Evolutionary conservation across 2,888 invertebrate genomes (phyloP).

Genomic region (Agrotis ipsilon): DNA sequence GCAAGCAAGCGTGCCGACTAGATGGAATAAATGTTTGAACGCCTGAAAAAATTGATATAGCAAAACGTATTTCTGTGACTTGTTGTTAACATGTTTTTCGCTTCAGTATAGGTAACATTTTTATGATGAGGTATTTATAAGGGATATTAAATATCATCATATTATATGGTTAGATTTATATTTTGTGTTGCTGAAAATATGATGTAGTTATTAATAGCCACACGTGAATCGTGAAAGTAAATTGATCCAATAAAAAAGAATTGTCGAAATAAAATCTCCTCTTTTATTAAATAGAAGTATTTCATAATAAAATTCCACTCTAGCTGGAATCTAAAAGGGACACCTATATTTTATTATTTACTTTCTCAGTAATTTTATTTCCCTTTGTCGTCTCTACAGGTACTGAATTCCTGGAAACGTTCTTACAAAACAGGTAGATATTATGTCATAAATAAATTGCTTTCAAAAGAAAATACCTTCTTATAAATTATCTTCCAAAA

Average conservation of each 20-base stretch:
- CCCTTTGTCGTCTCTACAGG: background rate
- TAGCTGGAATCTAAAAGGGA: background rate
- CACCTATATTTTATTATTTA: slow-evolving; percentile 2
- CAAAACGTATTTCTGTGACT: slow-evolving; percentile 46
- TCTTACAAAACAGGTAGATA: slow-evolving; percentile 23
- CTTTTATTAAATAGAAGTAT: background rate
- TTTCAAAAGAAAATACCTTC: slow-evolving; percentile 38
- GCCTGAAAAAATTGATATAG: slow-evolving; percentile 61
- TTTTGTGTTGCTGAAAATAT: background rate
- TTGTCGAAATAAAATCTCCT: background rate
- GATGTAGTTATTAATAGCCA: background rate
- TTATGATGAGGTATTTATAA: background rate
- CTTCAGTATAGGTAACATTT: background rate
- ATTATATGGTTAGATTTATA: background rate
- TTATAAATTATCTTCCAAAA: slow-evolving; percentile 33
- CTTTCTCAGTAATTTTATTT: slow-evolving; percentile 1
- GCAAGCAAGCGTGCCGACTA: slow-evolving; percentile 40
- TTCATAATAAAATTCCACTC: no score
- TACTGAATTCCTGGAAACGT: background rate
- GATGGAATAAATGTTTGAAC: slow-evolving; percentile 60
- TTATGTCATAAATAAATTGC: slow-evolving; percentile 32
- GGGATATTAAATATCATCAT: background rate
- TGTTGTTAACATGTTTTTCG: slow-evolving; percentile 24
- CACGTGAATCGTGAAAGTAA: background rate
- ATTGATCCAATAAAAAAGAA: no score